phyloP scores from a whole-genome alignment of 2,888 invertebrate species.

The Perdita meconis region DNA sequence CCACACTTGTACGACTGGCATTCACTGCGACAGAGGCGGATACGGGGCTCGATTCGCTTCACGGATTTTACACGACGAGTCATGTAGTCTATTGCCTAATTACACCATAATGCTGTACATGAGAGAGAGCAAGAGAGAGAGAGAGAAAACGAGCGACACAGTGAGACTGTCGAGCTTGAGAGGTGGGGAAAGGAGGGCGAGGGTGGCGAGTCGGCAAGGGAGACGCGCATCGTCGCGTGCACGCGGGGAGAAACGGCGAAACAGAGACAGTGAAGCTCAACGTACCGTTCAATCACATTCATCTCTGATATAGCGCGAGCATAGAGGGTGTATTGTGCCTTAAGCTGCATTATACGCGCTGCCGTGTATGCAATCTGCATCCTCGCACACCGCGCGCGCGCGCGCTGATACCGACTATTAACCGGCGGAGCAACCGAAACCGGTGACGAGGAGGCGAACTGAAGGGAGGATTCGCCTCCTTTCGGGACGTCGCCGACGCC shows the following conservation, averaged over 20 bases:
- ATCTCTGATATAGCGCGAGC: constrained; percentile 45
- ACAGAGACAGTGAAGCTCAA: constrained; percentile 48
- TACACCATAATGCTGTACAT: constrained; percentile 72
- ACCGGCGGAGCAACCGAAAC: constrained; percentile 45
- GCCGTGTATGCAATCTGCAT: constrained; percentile 64
- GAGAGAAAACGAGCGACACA: background rate
- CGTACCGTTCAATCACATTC: constrained; percentile 70
- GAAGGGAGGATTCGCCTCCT: constrained; percentile 13
- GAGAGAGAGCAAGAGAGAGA: constrained; percentile 1
- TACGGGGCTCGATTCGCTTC: constrained; percentile 64
- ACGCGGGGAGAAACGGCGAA: constrained; percentile 27
- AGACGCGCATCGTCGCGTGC: constrained; percentile 21
- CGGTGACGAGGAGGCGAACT: no score
- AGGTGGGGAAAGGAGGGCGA: constrained; percentile 9
- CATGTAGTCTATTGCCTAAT: constrained; percentile 76
- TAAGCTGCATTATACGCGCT: constrained; percentile 66
- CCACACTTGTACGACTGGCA: constrained; percentile 74
- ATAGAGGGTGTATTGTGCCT: constrained; percentile 52
- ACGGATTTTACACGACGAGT: constrained; percentile 74
- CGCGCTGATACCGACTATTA: constrained; percentile 63
- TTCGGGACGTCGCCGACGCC: constrained; percentile 1
- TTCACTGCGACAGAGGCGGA: constrained; percentile 55
- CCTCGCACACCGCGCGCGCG: constrained; percentile 47
- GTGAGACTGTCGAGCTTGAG: no score
- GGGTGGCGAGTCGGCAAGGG: constrained; percentile 5